These are phyloP conservation scores for Drosophila sp. DNA, from an alignment of 1,140 invertebrate genomes.

Conservation along the genomic window DNA sequence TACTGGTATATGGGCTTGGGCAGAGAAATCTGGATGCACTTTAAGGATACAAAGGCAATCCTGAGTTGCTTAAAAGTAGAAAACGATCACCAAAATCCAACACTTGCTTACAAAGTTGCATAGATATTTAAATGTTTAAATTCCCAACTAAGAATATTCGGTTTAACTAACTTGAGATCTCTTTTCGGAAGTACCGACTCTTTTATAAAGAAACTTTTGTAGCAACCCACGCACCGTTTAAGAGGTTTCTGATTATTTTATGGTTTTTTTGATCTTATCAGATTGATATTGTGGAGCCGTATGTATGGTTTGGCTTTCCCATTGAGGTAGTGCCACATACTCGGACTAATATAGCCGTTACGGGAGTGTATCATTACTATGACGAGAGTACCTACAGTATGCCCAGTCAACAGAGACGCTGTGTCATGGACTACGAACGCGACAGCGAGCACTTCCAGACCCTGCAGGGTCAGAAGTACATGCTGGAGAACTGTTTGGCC, in stretches of 20 bases:
- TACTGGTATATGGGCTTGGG: no score
- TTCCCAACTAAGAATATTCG: no score
- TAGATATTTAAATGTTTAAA: no score
- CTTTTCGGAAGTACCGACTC: no score
- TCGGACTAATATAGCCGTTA: conserved; percentile 49
- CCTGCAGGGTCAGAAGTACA: conserved; percentile 55
- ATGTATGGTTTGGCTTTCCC: conserved; percentile 51
- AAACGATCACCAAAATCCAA: no score
- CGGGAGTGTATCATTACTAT: conserved; percentile 60
- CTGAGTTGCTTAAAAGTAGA: no score
- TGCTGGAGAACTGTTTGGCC: conserved; percentile 70
- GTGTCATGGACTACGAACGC: conserved; percentile 54
- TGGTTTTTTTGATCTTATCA: conserved; percentile 1
- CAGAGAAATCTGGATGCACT: no score
- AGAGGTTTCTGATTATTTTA: not conserved
- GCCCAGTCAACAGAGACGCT: conserved; percentile 39
- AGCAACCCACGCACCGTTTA: no score
- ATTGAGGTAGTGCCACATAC: conserved; percentile 43
- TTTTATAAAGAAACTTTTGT: no score
- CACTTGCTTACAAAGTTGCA: no score
- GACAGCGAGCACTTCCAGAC: conserved; percentile 56
- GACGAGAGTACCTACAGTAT: conserved; percentile 48
- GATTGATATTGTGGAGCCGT: conserved; percentile 52
- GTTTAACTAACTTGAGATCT: no score
- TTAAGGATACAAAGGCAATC: no score